Evolutionary conservation across 37 sponge, comb jelly and placozoan species (phyloP).

Genomic region (Oscarella lobularis): DNA sequence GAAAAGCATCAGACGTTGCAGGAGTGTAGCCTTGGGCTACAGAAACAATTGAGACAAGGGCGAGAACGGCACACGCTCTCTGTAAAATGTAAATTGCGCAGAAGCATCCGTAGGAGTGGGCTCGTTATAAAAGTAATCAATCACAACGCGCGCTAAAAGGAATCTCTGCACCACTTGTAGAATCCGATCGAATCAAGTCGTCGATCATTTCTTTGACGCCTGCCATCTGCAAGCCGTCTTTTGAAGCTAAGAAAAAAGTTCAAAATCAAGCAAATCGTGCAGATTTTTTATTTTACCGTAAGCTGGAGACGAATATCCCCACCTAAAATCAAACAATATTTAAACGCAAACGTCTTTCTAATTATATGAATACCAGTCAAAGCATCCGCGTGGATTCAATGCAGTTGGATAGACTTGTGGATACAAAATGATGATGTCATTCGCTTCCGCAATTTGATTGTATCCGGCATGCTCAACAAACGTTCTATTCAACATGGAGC

Average conservation of each 20-base stretch:
- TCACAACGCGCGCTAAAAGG: no score
- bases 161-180: no score
- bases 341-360: not conserved
- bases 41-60: no score
- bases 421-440: conserved; percentile 57
- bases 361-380: conserved; percentile 54
- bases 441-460: conserved; percentile 42
- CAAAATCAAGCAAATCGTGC: not conserved
- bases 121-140: no score
- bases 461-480: conserved; percentile 53
- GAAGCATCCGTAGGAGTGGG: no score
- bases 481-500: no score
- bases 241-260: conserved; percentile 21
- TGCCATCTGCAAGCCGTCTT: conserved; percentile 56
- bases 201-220: conserved; percentile 47
- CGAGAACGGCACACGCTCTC: no score
- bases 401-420: conserved; percentile 46
- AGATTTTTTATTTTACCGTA: conserved; percentile 24
- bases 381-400: conserved; percentile 58
- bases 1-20: no score
- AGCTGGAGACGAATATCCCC: conserved; percentile 44
- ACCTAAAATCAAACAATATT: conserved; percentile 23
- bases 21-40: no score
- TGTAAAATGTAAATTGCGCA: no score
- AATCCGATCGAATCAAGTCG: no score